Percentiles rank a stretch among this genome's conserved stretches.
These are phyloP conservation scores for Quadroppia sp. DNA, from an alignment of 2,888 invertebrate species.

Conservation along the genomic window DNA sequence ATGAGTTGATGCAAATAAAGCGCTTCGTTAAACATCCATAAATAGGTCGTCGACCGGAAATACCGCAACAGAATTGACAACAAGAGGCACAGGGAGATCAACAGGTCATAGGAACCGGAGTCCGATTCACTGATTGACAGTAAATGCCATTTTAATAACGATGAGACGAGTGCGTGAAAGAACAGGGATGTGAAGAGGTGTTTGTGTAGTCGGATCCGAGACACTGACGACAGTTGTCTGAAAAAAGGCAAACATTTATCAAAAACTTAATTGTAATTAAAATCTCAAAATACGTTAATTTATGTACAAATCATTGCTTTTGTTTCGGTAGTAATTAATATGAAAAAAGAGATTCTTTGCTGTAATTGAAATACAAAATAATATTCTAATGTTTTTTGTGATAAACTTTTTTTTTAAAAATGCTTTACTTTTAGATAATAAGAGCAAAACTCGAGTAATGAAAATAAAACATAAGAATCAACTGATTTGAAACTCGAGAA, in stretches of 20 bases:
- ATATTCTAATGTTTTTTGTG: no score
- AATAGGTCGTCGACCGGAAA: conserved; percentile 55
- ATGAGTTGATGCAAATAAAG: conserved; percentile 57
- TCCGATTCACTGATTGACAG: conserved; percentile 5
- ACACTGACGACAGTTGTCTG: conserved; percentile 43
- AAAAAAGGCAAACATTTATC: no score
- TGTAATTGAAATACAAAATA: no score
- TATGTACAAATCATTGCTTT: no score
- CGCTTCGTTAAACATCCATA: conserved; percentile 57
- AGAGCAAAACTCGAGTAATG: no score
- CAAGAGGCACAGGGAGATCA: conserved; percentile 35
- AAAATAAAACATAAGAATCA: neutral
- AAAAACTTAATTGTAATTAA: no score
- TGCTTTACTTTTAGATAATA: no score
- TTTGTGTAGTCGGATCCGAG: conserved; percentile 56
- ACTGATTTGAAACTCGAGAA: neutral
- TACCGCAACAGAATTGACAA: conserved; percentile 49
- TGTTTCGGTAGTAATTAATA: no score
- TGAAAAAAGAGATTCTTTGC: no score
- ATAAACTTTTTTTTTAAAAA: no score
- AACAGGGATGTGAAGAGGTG: conserved; percentile 58
- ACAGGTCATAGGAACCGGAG: neutral
- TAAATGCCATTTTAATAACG: conserved; percentile 41
- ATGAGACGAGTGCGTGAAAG: conserved; percentile 50
- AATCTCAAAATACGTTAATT: no score